A percentile compares a stretch with the other conserved stretches of the same genome.
Evolutionary conservation across 2,888 invertebrate species (phyloP).

Genomic region (Orchestes rusci): DNA sequence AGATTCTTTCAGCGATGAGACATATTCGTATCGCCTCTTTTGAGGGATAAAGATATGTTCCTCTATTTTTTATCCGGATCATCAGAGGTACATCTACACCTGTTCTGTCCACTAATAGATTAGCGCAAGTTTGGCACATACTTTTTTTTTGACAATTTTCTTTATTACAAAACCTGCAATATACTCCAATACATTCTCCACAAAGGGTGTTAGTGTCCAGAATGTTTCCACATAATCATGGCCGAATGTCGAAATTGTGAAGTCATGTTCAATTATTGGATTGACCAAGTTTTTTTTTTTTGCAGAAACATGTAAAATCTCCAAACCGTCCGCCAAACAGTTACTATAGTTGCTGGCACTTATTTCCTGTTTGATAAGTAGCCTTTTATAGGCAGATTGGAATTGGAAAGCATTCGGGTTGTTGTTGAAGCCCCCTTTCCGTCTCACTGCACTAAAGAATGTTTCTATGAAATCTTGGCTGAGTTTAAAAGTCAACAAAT

Average conservation of each 20-base stretch:
- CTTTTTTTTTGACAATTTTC: constrained; percentile 4
- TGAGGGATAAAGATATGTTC: constrained; percentile 2
- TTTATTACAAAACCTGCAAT: constrained; percentile 2
- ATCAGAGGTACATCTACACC: neutral
- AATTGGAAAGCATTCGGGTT: constrained; percentile 3
- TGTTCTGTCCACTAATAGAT: constrained; percentile 2
- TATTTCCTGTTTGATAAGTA: too few relatives aligned
- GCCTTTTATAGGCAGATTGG: constrained; percentile 4
- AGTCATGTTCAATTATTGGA: too few relatives aligned
- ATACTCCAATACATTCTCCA: constrained; percentile 3
- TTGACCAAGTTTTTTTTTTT: too few relatives aligned
- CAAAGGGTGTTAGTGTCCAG: constrained; percentile 5
- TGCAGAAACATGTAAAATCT: too few relatives aligned
- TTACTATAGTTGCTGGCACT: too few relatives aligned
- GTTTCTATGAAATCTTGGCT: constrained; percentile 2
- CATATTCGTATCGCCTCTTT: constrained; percentile 4
- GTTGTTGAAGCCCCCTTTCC: constrained; percentile 4
- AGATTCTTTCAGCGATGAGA: constrained; percentile 1
- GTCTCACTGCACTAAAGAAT: constrained; percentile 1
- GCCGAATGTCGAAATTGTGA: too few relatives aligned
- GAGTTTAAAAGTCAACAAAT: constrained; percentile 1
- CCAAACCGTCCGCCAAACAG: too few relatives aligned
- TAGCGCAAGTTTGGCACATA: neutral
- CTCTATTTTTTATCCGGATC: constrained; percentile 4
- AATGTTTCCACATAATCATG: neutral